Conservation (phyloP, 2,113 vertebrate genomes). For the Herpetotheres cachinnans region DNA sequence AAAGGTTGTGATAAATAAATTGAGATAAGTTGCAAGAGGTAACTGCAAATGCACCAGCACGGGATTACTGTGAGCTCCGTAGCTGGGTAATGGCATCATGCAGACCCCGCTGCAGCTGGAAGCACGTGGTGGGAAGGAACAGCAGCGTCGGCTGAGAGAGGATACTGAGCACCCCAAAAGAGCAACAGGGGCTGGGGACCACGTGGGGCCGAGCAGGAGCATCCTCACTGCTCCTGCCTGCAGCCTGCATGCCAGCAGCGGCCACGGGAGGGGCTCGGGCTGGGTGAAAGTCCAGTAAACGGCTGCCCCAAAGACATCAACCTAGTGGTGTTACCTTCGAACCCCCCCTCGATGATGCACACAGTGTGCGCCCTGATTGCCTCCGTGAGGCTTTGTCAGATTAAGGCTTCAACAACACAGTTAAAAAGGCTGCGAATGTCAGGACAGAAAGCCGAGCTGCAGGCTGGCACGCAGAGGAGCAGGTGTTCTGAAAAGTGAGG, state of each 20-base stretch:
- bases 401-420: not conserved
- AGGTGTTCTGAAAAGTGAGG: not conserved
- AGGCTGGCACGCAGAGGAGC: not conserved
- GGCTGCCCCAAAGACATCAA: not conserved
- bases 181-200: not conserved
- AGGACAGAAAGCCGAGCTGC: not conserved
- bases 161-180: not conserved
- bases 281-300: fast-evolving
- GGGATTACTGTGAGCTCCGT: fast-evolving
- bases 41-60: not conserved
- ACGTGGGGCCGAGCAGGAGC: fast-evolving
- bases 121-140: not conserved
- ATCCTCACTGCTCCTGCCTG: not conserved
- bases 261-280: not conserved
- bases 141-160: not conserved
- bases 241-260: fast-evolving
- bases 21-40: not conserved
- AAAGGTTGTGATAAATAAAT: not conserved
- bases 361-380: fast-evolving
- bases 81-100: fast-evolving
- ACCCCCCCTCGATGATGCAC: no score
- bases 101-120: not conserved
- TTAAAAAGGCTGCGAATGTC: not conserved
- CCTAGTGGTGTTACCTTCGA: not conserved
- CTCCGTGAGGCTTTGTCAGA: not conserved